Evolutionary conservation across 2,113 vertebrate genomes (phyloP), one percentile per base, ranked within the genome.

Genomic region (Pedetes capensis): DNA sequence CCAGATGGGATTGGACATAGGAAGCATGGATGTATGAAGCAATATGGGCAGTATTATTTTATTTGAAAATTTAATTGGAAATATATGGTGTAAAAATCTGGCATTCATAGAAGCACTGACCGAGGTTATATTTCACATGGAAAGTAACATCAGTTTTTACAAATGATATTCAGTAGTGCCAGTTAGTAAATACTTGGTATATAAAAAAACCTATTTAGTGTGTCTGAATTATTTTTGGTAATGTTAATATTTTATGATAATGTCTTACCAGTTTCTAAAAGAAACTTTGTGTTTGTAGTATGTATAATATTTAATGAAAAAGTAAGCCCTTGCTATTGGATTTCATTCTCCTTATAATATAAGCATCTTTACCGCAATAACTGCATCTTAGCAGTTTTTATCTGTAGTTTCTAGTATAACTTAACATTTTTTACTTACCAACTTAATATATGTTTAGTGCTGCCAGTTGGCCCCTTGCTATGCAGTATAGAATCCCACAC

Each of bases 61-160:
- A 11, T 87, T 89, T 95, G 74, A 76, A 69, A 81, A 72, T 78
- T 88, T 63, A 84, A 34, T 68, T 93, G 32, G 55, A 93, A 87
- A 69, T 87, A 44, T 25, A 61, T 1, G 92, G 1, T 84, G 32
- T 63, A 69, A 92, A 72, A 89, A 76, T 55, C 66, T 47, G 17
- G 2, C 17, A 87, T 79, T 87, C 6, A 74, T 85, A 66, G 80
- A 69, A 66, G 5, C 20, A 61, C 13, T 55, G 75, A 85, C 18
- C 55, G 16, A 82, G 53, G 14, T 82, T 87, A 51, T 94, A 44
- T 78, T 94, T 76, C 84, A 61, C 78, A 25, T 68, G 9, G 78
- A 57, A 75, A 61, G 74, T 85, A 81, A 91, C 69, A 69, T 74
- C 59, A 72, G 57, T 93, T 57, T 51, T 27, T 82, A 87, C 3